Conservation (phyloP, 1,140 invertebrate genomes). For the Ceratina australensis region DNA sequence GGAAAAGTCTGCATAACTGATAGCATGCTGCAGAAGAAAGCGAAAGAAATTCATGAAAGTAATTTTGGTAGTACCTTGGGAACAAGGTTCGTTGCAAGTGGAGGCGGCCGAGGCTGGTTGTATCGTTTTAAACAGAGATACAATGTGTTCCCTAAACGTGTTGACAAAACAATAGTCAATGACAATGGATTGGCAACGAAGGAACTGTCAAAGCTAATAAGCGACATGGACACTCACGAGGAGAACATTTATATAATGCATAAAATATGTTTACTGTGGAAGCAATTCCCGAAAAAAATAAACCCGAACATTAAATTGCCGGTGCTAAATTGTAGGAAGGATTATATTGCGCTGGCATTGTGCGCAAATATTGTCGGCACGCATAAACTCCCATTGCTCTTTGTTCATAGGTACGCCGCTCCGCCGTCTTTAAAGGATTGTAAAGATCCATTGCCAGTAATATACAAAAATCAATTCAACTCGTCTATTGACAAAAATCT, state of each 20-base stretch:
- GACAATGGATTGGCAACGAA: not conserved
- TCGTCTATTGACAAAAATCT: not conserved
- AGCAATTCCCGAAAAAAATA: not conserved
- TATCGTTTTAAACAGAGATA: conserved; percentile 9
- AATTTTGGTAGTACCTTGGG: not conserved
- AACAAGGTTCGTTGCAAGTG: not conserved
- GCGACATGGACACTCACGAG: not conserved
- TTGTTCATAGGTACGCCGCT: not conserved
- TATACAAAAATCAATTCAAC: not conserved
- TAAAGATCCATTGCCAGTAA: not conserved
- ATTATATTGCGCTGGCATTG: not conserved
- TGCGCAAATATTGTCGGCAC: not conserved
- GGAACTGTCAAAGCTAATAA: not conserved
- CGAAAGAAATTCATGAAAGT: not conserved
- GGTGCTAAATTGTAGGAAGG: not conserved
- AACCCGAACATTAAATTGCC: not conserved
- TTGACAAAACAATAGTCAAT: not conserved
- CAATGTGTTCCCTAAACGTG: not conserved
- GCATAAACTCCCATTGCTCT: not conserved
- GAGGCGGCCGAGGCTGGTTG: not conserved
- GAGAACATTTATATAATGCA: conserved; percentile 9
- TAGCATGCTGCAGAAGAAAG: not conserved
- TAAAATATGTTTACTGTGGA: not conserved
- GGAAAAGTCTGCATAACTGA: not conserved
- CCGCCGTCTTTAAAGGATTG: not conserved